Percentiles rank a stretch among this genome's conserved stretches.
phyloP scores from a whole-genome alignment of 2,113 vertebrate species.

The Agelaius tricolor region DNA sequence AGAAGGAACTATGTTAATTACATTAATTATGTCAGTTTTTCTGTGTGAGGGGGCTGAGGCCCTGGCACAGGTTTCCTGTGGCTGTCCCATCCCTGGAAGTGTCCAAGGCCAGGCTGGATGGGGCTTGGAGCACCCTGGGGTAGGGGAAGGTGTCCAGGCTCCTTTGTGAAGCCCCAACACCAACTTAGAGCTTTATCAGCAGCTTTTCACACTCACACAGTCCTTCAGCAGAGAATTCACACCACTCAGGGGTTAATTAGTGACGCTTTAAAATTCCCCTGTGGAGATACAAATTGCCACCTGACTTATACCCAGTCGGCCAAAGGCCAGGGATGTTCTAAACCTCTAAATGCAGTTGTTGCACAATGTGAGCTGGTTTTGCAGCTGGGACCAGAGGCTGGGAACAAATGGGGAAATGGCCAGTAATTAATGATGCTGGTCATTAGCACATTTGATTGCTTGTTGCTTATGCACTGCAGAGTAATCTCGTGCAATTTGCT shows the following conservation, averaged over 20 bases:
- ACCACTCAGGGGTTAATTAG: neutral
- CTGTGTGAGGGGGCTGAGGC: neutral
- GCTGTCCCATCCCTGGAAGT: neutral
- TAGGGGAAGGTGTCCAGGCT: neutral
- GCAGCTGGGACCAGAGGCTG: neutral
- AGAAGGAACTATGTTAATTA: neutral
- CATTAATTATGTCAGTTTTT: neutral
- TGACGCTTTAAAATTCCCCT: neutral
- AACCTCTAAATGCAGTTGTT: neutral
- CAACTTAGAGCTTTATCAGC: neutral
- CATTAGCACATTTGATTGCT: accelerated
- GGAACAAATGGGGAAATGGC: neutral
- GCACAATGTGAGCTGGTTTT: neutral
- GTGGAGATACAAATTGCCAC: neutral
- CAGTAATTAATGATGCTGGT: neutral
- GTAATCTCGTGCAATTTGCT: neutral
- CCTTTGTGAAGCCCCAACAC: neutral
- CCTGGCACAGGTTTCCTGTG: neutral
- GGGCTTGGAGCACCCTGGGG: neutral
- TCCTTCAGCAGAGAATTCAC: neutral
- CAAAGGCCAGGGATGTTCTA: neutral
- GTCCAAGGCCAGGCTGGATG: neutral
- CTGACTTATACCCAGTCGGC: neutral
- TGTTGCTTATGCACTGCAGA: neutral
- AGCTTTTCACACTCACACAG: neutral